Conservation (phyloP, 2,888 invertebrate species). For the Ditula angustiorana region DNA sequence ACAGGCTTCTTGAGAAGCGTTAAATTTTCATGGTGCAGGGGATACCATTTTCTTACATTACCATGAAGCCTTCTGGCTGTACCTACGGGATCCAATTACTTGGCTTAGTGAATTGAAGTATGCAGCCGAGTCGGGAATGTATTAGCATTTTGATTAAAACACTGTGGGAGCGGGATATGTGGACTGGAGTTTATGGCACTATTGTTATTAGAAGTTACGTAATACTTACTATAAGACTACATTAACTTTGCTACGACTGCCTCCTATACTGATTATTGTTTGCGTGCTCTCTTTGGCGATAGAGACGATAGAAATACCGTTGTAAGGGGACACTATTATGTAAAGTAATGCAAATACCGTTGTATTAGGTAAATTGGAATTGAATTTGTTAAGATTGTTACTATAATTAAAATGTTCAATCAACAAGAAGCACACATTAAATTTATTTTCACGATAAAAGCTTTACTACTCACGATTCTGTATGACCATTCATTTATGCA, state of each 20-base stretch:
- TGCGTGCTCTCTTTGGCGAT: conserved; percentile 31
- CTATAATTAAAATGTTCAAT: neutral
- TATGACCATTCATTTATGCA: conserved; percentile 10
- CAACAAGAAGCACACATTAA: neutral
- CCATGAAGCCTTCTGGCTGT: conserved; percentile 61
- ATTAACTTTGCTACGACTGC: conserved; percentile 21
- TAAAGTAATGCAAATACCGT: conserved; percentile 25
- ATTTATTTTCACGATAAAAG: neutral
- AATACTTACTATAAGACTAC: conserved; percentile 31
- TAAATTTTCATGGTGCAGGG: conserved; percentile 62
- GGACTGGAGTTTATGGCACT: conserved; percentile 31
- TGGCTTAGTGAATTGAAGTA: conserved; percentile 48
- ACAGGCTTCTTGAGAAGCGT: conserved; percentile 70
- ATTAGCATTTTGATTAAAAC: conserved; percentile 45
- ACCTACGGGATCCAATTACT: conserved; percentile 55
- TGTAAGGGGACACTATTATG: conserved; percentile 21
- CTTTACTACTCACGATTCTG: neutral
- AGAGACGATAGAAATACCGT: conserved; percentile 9
- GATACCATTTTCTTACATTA: conserved; percentile 62
- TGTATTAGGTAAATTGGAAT: conserved; percentile 22
- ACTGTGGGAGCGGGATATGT: conserved; percentile 25
- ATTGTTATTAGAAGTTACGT: conserved; percentile 38
- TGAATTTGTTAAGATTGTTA: neutral
- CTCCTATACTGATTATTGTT: conserved; percentile 23
- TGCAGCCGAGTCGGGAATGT: conserved; percentile 40